phyloP scores from a whole-genome alignment of 2,113 vertebrate species.

The Tor tambroides region DNA sequence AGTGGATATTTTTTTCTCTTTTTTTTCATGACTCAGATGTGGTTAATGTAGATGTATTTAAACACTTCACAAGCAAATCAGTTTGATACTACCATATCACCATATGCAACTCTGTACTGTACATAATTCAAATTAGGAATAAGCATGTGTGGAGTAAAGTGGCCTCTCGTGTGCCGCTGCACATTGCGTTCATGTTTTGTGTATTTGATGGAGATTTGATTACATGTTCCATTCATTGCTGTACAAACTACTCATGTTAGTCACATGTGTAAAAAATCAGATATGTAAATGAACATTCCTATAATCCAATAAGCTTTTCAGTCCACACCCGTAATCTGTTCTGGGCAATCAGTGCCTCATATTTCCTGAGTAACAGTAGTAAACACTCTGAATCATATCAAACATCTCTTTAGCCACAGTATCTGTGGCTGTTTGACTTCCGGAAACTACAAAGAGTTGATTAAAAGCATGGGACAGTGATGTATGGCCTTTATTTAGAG shows the following conservation, averaged over 20 bases:
- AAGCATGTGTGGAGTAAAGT: background rate
- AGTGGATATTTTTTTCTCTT: background rate
- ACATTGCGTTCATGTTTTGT: no score
- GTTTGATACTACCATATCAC: background rate
- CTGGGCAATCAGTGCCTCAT: background rate
- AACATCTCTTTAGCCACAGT: background rate
- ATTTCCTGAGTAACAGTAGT: background rate
- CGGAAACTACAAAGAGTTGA: conserved; percentile 66
- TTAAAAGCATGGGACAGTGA: conserved; percentile 56
- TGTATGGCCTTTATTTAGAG: conserved; percentile 68
- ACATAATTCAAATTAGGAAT: background rate
- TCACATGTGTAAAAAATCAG: background rate
- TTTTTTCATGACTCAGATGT: background rate
- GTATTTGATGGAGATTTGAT: conserved; percentile 5
- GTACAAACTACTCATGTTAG: background rate
- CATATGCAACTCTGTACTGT: background rate
- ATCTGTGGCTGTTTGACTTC: conserved; percentile 56
- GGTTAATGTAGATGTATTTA: background rate
- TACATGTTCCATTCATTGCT: background rate
- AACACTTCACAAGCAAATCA: background rate
- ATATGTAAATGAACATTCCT: background rate
- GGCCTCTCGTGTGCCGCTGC: background rate
- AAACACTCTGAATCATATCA: conserved; percentile 34
- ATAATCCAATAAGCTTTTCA: background rate
- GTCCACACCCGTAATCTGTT: background rate